Evolutionary conservation across 2,888 invertebrate species (phyloP), one percentile per base, ranked within the genome.

Genomic region (Pristionchus exspectatus): DNA sequence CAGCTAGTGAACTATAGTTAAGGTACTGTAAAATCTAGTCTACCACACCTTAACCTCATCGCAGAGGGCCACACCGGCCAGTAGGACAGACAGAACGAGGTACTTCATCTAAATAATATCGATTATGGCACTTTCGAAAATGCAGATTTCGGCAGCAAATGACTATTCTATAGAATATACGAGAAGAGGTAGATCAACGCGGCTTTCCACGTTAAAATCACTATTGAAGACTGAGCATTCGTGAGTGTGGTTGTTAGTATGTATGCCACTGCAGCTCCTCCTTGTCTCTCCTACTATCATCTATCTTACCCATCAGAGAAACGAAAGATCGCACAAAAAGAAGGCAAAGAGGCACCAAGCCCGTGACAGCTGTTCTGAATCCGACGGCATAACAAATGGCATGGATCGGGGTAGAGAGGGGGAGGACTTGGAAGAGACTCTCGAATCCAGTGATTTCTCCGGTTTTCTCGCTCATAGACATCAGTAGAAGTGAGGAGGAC

Each of bases 31-130:
- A 21, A 16, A 30, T 59, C 54, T 59, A 84, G 4, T 12, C 81
- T 59, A 56, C 84, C 59, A 84, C 84, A 77, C 77, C 84, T 84
- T 84, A 33, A 86, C 86, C 86, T 86, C 86, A 5, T 86, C 86
- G 9, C 63, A 4, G 27, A 86, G 33, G 1, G 86, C 63, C 14
- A 27, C 66, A n/a, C 44, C 63, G 16, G 54, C 44, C 16, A 86
- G 66, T 2, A 54, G 14, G 56, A 86, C 56, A 27, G 56, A 84
- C 2, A 86, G 38, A 16, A 86, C 14, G 44, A 86, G 38, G 66
- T n/a, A 86, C 66, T 86, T 86, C 86, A 86, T 86, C 86, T 86
- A 38, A 24, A 63, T 27, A 59, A 56, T 21, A 38, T 84, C 21
- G 27, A 38, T 77, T 16, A 16, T n/a, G n/a, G n/a, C n/a, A n/a